Evolutionary conservation across 2,797 vertebrate species (phyloP), one percentile per base, ranked within the genome.

Genomic region (Remorina albescens): DNA sequence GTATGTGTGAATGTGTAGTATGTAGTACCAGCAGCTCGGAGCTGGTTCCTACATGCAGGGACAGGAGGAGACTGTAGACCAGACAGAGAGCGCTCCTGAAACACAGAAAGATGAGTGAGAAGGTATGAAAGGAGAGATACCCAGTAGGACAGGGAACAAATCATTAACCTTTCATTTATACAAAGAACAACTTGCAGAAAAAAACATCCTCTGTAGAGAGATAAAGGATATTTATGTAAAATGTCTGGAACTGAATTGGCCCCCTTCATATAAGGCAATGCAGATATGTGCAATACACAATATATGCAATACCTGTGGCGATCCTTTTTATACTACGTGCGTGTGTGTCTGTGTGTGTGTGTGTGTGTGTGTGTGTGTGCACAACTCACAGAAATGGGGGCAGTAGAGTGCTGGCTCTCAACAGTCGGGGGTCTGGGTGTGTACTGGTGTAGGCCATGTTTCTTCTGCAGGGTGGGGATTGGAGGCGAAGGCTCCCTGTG

Each of bases 391-490:
- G 87, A 90, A 1, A 83, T 51, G 2, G 67, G 83, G 23, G 72
- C 80, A 8, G 65, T 53, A 3, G 85, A 89, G 7, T 8, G 81
- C 64, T 83, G 86, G 74, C 86, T 89, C 37, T 84, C 71, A 1
- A 54, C 76, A 7, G 82, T 85, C 1, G 91, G 82, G 6, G 91
- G 88, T 66, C 86, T 83, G 15, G 90, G 80, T 10, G 55, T 76
- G 67, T 67, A 75, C 42, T 74, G 86, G 6, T 50, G 76, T 5
- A 65, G 10, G 8, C 81, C 76, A 2, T 26, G 77, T 84, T 91
- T 97, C 82, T 88, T 95, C 88, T 94, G 96, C 79, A 96, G 90
- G 56, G 95, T 82, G 1, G 96, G 95, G 89, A 97, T 78, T 0
- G 95, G 58, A 18, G 97, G 96, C 11, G 96, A 96, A 47, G 94